Evolutionary conservation across 2,888 invertebrate genomes (phyloP).

Genomic region (Pyrrhosoma nymphula): DNA sequence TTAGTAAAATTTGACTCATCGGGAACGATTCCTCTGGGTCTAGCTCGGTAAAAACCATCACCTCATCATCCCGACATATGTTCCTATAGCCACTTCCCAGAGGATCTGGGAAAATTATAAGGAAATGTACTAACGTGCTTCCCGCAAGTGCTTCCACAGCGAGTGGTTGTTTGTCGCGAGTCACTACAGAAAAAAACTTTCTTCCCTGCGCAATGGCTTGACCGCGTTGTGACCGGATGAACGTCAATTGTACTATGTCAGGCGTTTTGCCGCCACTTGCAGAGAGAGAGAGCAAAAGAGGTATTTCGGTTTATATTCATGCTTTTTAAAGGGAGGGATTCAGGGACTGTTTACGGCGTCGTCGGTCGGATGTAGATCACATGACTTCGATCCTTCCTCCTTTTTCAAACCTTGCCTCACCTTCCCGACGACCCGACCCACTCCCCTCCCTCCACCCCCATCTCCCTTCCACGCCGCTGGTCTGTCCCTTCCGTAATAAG

Average conservation of each 20-base stretch:
- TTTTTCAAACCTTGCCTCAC: background rate
- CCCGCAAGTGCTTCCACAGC: no score
- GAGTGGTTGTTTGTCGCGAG: background rate
- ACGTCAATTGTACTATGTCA: background rate
- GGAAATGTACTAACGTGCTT: no score
- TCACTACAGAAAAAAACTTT: background rate
- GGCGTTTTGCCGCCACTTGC: no score
- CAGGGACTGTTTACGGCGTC: background rate
- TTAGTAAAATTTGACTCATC: no score
- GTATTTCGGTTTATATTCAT: background rate
- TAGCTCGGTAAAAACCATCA: no score
- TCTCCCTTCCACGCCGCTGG: background rate
- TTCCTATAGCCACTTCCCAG: no score
- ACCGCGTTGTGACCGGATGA: background rate
- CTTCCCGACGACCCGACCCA: background rate
- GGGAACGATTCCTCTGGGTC: no score
- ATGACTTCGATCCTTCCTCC: background rate
- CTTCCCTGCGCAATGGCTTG: background rate
- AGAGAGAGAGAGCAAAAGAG: background rate
- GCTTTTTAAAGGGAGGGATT: background rate
- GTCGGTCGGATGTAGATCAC: background rate
- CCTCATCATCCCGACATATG: no score
- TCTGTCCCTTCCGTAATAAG: background rate
- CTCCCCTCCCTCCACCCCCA: background rate
- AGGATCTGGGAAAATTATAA: no score